Base-by-base conservation (phyloP, 2,888 invertebrate species). In the Chrysolina americana region DNA sequence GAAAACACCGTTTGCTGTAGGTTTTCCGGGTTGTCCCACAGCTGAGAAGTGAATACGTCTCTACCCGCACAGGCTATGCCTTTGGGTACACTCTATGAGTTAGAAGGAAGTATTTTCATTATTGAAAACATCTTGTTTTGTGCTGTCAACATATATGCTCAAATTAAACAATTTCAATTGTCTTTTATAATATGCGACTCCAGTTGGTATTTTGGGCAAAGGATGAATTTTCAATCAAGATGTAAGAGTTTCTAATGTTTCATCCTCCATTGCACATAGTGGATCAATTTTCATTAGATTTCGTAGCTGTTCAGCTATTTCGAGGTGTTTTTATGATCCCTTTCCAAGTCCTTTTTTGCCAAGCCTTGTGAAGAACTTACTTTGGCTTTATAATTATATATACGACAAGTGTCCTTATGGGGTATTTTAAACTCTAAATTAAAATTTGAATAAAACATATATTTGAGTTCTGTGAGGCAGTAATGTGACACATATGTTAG, bases 171-270 rank as follows among this genome's bases (percentile, higher is more conserved):
- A 62, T 63, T 79, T 79, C 21, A 81, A 69, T 64, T 82, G 80
- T 13, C 81, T 66, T 62, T 82, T 82, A 41, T 81, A 82, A 72
- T 79, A 81, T 28, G 79, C 73, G 68, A 81, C 73, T 69, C 75
- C 77, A 11, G 78, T 81, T 17, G 81, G 79, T 44, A 81, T 21
- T 73, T 72, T 70, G 4, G 80, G 79, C 62, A 81, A 65, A 47
- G 77, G 70, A 23, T 77, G 77, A 13, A 78, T 81, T 71, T 81
- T 70, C 78, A 56, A 56, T 81, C 77, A 69, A 81, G n/a, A 74
- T 62, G 62, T 77, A n/a, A 48, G 15, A 8, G 68, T 66, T 63
- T 41, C 28, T 28, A 28, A 28, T 28, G 28, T 28, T 28, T 28
- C 28, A 28, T 28, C 28, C 28, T 28, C 28, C 28, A 28, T 28